Evolutionary conservation across 1,140 invertebrate species (phyloP).

Genomic region (Drosophila murphyi): DNA sequence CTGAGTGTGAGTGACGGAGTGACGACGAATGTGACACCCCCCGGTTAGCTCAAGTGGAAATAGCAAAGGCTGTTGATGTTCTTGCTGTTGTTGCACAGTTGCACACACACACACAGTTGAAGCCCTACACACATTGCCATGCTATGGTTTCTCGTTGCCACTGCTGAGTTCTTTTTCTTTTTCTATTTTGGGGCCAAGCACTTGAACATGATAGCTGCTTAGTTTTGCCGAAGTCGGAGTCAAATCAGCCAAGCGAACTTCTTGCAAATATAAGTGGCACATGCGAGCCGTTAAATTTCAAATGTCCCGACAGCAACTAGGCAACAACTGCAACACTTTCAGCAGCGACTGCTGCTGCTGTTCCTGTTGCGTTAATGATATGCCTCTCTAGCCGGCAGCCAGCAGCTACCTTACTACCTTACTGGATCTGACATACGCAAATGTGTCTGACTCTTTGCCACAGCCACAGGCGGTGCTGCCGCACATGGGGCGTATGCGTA

Average conservation of each 20-base stretch:
- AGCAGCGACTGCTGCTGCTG: conserved; percentile 26
- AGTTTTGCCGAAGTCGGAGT: conserved; percentile 27
- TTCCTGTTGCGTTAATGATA: conserved; percentile 72
- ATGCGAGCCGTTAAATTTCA: conserved; percentile 75
- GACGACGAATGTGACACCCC: conserved; percentile 64
- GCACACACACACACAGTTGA: conserved; percentile 32
- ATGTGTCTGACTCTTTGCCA: conserved; percentile 45
- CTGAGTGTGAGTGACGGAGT: conserved; percentile 40
- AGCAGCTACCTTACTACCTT: conserved; percentile 42
- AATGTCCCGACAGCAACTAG: conserved; percentile 40
- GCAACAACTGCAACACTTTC: conserved; percentile 24
- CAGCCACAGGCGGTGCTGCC: not conserved
- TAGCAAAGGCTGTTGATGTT: conserved; percentile 29
- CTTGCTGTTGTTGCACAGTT: conserved; percentile 22
- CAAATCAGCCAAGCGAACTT: conserved; percentile 62
- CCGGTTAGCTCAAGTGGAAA: conserved; percentile 74
- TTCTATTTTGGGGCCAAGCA: conserved; percentile 72
- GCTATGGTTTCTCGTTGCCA: conserved; percentile 19
- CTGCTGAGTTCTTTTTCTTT: conserved; percentile 7
- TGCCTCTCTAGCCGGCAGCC: conserved; percentile 58
- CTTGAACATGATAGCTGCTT: conserved; percentile 81
- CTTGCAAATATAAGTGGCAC: conserved; percentile 77
- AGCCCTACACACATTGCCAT: conserved; percentile 60
- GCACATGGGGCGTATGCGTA: conserved; percentile 70
- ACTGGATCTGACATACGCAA: conserved; percentile 46